A percentile compares a stretch with the other conserved stretches of the same genome.
Conservation (phyloP, 2,113 vertebrate genomes). For the Australoheros scitulus region DNA sequence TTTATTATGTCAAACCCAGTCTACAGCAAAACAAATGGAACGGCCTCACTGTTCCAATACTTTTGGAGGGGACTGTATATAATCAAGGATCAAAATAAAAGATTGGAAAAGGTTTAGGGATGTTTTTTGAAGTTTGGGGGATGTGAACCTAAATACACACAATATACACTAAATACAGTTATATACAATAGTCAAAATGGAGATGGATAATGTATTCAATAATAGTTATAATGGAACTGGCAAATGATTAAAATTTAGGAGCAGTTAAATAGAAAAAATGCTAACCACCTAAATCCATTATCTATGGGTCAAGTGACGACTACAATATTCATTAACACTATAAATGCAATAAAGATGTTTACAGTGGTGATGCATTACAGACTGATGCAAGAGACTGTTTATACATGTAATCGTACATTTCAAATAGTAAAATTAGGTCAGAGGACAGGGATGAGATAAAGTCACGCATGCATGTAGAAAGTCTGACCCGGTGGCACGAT, state of each 20-base stretch:
- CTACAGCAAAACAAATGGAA: no score
- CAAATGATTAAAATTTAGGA: background rate
- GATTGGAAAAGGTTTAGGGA: background rate
- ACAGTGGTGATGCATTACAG: background rate
- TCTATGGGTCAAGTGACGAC: background rate
- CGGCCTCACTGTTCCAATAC: no score
- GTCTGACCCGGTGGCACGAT: background rate
- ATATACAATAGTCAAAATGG: background rate
- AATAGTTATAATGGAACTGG: background rate
- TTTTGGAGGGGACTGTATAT: no score
- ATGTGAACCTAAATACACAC: background rate
- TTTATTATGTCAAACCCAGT: no score
- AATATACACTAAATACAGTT: background rate
- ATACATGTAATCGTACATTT: background rate
- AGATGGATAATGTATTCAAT: background rate
- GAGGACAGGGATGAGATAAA: slow-evolving; percentile 25
- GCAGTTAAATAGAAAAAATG: background rate
- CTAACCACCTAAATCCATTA: background rate
- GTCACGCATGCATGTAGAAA: background rate
- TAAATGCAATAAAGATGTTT: background rate
- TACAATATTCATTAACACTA: background rate
- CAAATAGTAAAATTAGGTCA: slow-evolving; percentile 21
- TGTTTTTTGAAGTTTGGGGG: no score
- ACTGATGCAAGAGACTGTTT: slow-evolving; percentile 23
- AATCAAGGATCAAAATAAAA: background rate